Evolutionary conservation across 2,113 vertebrate genomes (phyloP), one percentile per base, ranked within the genome.

Genomic region (Plestiodon gilberti): DNA sequence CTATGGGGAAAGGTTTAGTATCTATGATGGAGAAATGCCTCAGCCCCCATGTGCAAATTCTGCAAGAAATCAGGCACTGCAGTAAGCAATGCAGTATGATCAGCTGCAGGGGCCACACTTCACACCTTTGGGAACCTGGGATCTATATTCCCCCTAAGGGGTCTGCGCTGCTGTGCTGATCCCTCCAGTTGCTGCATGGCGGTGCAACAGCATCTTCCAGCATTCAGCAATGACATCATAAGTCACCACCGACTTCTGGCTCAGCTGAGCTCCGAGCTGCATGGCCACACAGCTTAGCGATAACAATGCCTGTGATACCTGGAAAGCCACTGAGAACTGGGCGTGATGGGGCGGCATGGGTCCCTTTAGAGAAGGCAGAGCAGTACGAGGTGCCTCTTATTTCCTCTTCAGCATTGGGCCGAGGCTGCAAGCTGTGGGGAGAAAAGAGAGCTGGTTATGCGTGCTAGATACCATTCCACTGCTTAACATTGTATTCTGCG

Each of bases 381-480:
- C 9, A 0, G 57, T 30, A 40, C 28, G 57, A 40, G 64, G 43
- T 4, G 28, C 38, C 25, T 57, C 59, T 87, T 73, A 81, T 65
- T 81, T 78, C 33, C 75, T 85, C 75, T 78, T 87, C 85, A 87
- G 10, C 73, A 33, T 35, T 33, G 67, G 81, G 77, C 38, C 40
- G 18, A n/a, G 71, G 11, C 57, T 28, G 38, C 55, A 64, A 86
- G 67, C 85, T 87, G 70, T 40, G 17, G 52, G n/a, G 71, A 87
- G 78, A 81, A 81, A 62, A 65, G 70, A 8, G 43, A 38, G 40
- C 69, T 81, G 18, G 59, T 55, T 59, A 6, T 52, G 35, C 78
- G 15, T 38, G 71, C 30, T 75, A 9, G 59, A 65, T 75, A 18
- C 59, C 40, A 74, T 81, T 81, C 78, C n/a, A 22, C 10, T 13